Base-by-base conservation (phyloP, 2,797 vertebrate species). In the Siniperca undulata region DNA sequence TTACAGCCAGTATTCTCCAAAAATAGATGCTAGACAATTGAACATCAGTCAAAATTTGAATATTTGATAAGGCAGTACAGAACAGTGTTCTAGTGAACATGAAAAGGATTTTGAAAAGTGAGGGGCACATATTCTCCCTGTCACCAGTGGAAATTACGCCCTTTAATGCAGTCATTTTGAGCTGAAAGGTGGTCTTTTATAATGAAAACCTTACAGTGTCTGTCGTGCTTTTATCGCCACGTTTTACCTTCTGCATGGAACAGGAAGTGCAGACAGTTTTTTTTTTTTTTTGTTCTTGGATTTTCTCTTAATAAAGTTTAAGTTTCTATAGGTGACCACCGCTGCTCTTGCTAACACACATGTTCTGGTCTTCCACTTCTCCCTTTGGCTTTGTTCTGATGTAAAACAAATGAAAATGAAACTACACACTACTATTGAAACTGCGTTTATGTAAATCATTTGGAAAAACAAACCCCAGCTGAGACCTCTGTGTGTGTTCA, bases 401-500 rank as follows among this genome's bases (percentile, higher is more conserved):
- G 58, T 61, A 20, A 44, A 65, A 44, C 22, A 55, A 55, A 22
- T 22, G 1, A 30, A 58, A 56, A 24, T 0, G 4, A 24, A 12
- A 30, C 14, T 5, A 16, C 16, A 17, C 17, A 52, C 20, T 9
- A 50, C 8, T 9, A n/a, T n/a, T n/a, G n/a, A n/a, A n/a, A n/a
- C 52, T n/a, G 1, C 5, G 10, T 56, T 12, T 13, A 71, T 46
- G 42, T 16, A n/a, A 60, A 60, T 34, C 5, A 60, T 70, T 20
- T 58, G 17, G 27, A 56, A 44, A 14, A 38, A 14, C 5, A 36
- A 67, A 56, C 58, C 48, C 27, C 19, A 22, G 40, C 64, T 34
- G 67, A 71, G 56, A 62, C 56, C 7, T 52, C 20, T 55, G n/a
- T 73, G 73, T 75, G 70, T 81, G 77, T 75, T 66, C 61, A 53